Evolutionary conservation across 2,888 invertebrate genomes (phyloP).

Genomic region (Sinodicranocentrus sp.): DNA sequence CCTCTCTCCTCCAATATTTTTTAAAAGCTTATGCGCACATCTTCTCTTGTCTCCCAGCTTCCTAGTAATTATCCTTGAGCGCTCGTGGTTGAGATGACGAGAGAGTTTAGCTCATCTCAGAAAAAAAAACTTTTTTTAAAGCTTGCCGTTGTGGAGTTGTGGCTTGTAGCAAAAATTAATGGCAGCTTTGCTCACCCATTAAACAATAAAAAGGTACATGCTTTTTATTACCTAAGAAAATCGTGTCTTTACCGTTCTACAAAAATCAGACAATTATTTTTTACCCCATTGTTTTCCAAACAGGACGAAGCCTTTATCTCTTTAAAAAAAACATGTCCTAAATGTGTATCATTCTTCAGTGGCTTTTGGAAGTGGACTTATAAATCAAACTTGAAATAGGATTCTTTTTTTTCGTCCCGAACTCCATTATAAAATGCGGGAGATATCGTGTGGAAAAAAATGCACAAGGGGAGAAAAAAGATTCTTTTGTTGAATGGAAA

Average conservation of each 20-base stretch:
- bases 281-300: not conserved
- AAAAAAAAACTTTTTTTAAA: too few species aligned
- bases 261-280: not conserved
- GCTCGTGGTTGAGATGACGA: too few species aligned
- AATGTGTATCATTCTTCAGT: not conserved
- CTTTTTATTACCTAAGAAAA: not conserved
- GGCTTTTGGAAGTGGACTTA: constrained; percentile 10
- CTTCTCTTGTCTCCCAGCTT: too few species aligned
- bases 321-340: not conserved
- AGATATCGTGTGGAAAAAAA: not conserved
- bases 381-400: constrained; percentile 53
- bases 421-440: not conserved
- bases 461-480: not conserved
- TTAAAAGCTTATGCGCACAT: not conserved
- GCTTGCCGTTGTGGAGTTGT: not conserved
- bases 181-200: not conserved
- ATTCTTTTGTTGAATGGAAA: constrained; percentile 26
- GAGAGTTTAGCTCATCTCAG: too few species aligned
- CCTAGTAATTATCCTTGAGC: too few species aligned
- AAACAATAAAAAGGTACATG: not conserved
- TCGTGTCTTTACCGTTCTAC: not conserved
- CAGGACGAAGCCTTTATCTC: not conserved
- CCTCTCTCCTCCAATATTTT: not conserved
- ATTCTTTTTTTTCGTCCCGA: not conserved
- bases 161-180: not conserved